Conservation (phyloP, 2,113 vertebrate genomes). For the Xenopus laevis region DNA sequence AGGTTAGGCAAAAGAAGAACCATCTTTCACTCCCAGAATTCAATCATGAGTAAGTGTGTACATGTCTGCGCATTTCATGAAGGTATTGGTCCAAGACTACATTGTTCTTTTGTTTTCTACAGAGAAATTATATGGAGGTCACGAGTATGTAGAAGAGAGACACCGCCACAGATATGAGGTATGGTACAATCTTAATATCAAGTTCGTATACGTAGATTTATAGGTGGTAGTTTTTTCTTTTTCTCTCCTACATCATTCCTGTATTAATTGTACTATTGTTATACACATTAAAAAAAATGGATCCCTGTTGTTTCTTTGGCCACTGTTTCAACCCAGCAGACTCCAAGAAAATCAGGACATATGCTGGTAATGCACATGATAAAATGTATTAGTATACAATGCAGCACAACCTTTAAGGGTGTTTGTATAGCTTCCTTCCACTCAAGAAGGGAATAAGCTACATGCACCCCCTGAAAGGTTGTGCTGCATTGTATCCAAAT, state of each 20-base stretch:
- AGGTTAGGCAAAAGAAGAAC: slow-evolving; percentile 92
- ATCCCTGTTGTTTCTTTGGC: too few species aligned
- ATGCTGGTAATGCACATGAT: too few species aligned
- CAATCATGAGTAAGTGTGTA: slow-evolving; percentile 76
- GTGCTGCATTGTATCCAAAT: too few species aligned
- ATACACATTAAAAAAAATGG: background rate
- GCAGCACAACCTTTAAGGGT: too few species aligned
- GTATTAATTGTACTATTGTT: background rate
- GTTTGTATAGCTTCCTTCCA: too few species aligned
- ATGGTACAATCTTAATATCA: slow-evolving; percentile 14
- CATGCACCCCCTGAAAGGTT: too few species aligned
- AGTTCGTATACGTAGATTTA: background rate
- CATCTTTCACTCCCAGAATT: slow-evolving; percentile 83
- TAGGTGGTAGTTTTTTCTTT: background rate
- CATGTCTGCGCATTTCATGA: too few species aligned
- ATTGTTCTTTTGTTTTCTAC: background rate
- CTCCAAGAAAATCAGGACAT: too few species aligned
- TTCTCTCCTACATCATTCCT: background rate
- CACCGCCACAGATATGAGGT: slow-evolving; percentile 95
- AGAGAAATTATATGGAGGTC: slow-evolving; percentile 88
- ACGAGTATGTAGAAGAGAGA: slow-evolving; percentile 85
- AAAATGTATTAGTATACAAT: too few species aligned
- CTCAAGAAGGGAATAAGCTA: too few species aligned
- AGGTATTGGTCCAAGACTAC: too few species aligned
- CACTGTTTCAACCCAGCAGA: too few species aligned